A percentile compares a stretch with the other conserved stretches of the same genome.
These are phyloP conservation scores for Narcine bancroftii DNA, from an alignment of 2,113 vertebrate species.

Conservation along the genomic window DNA sequence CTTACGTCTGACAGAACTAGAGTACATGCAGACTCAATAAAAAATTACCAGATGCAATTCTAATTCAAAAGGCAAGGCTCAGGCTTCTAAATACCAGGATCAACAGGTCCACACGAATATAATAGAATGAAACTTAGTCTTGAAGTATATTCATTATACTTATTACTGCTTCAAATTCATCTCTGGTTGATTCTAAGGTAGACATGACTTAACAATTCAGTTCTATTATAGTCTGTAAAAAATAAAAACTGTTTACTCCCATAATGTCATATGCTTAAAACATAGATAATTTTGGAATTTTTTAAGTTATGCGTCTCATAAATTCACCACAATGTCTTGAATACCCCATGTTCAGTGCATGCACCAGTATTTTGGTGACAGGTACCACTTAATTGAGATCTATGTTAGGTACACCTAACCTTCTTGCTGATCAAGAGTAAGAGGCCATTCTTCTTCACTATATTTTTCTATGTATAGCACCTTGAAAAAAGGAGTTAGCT, in stretches of 20 bases:
- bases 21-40: background rate
- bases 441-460: background rate
- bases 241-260: background rate
- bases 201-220: too few relatives aligned
- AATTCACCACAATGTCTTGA: too few relatives aligned
- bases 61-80: background rate
- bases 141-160: background rate
- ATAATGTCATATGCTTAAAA: too few relatives aligned
- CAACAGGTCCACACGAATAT: background rate
- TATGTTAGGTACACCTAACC: background rate
- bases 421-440: background rate
- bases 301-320: background rate
- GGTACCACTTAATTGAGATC: background rate
- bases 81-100: background rate
- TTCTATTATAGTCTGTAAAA: background rate
- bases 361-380: background rate
- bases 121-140: background rate
- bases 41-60: background rate
- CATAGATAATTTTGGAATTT: too few relatives aligned
- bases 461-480: too few relatives aligned
- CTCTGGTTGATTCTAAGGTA: background rate
- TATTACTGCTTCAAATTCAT: background rate
- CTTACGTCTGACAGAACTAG: background rate
- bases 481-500: too few relatives aligned
- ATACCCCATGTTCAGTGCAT: background rate